phyloP scores from a whole-genome alignment of 2,797 vertebrate species.

The Aldrovandia affinis region DNA sequence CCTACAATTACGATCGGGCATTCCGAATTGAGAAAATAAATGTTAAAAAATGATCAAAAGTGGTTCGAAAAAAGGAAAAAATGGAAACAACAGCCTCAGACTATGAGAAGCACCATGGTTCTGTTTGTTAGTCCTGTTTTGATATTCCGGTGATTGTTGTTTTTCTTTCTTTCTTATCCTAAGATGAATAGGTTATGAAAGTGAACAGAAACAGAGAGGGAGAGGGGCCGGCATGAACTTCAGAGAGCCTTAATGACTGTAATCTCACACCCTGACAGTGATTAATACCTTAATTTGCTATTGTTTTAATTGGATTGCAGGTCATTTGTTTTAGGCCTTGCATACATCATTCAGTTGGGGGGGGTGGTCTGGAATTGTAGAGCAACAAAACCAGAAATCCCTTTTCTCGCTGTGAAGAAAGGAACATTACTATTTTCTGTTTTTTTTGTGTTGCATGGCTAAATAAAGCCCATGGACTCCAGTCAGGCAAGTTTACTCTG shows the following conservation, averaged over 20 bases:
- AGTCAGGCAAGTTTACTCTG: too few relatives aligned
- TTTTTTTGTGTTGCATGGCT: too few relatives aligned
- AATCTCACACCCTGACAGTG: slow-evolving; percentile 76
- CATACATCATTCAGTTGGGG: slow-evolving; percentile 56
- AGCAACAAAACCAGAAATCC: neutral
- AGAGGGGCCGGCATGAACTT: slow-evolving; percentile 54
- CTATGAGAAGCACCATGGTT: neutral
- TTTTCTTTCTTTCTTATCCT: neutral
- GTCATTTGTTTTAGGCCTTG: slow-evolving; percentile 70
- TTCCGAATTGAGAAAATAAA: neutral
- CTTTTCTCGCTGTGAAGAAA: neutral
- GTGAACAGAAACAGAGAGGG: slow-evolving; percentile 11
- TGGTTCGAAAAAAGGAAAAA: neutral
- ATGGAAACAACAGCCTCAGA: neutral
- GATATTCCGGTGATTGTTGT: neutral
- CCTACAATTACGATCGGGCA: neutral
- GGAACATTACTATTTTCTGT: neutral
- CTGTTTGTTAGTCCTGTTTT: neutral
- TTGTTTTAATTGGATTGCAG: slow-evolving; percentile 79
- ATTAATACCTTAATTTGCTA: slow-evolving; percentile 80
- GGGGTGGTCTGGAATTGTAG: slow-evolving; percentile 20
- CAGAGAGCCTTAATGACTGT: slow-evolving; percentile 70
- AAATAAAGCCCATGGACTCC: too few relatives aligned
- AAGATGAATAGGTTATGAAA: neutral
- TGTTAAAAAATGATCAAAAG: neutral